Evolutionary conservation across 2,888 invertebrate genomes (phyloP), one percentile per base, ranked within the genome.

Genomic region (Lamellibrachia columna): DNA sequence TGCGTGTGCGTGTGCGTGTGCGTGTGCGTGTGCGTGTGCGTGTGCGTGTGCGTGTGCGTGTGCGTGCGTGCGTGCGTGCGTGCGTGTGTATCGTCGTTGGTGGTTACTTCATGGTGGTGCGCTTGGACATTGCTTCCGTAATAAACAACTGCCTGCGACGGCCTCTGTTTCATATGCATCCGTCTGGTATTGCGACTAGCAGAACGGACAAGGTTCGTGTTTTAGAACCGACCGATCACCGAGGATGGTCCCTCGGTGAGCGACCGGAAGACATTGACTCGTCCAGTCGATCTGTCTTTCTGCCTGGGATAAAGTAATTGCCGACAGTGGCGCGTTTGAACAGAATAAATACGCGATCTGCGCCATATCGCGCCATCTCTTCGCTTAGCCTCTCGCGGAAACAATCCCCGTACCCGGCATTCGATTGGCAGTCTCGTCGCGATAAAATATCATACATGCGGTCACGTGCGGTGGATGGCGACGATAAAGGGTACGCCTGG

Each of bases 391-490:
- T 40, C 22, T 75, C 75, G 22, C 75, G 75, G 75, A 75, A 75
- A n/a, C 22, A 75, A 75, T 75, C 75, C n/a, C 2, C 75, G 2
- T 15, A 75, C 75, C 22, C 22, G n/a, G 22, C 75, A 75, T 75
- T 75, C 75, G 75, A 75, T 75, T 75, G n/a, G 75, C 75, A 75
- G 75, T 75, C 75, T 75, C 75, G 75, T n/a, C 22, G 75, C 75
- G 75, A 75, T 75, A 75, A 11, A 75, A 75, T 15, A 75, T 75
- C 75, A 75, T n/a, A 75, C 22, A 75, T 75, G 22, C 22, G 75
- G 75, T 75, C 75, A 75, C 75, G 75, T 75, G 75, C 22, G 15
- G 3, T 15, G n/a, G 11, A 75, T 75, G 4, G 22, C 75, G 75
- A 75, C 75, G 75, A 75, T 75, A 75, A 75, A 15, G 75, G 6